These are phyloP conservation scores for Volucella bombylans DNA, from an alignment of 2,888 invertebrate genomes.

Conservation along the genomic window DNA sequence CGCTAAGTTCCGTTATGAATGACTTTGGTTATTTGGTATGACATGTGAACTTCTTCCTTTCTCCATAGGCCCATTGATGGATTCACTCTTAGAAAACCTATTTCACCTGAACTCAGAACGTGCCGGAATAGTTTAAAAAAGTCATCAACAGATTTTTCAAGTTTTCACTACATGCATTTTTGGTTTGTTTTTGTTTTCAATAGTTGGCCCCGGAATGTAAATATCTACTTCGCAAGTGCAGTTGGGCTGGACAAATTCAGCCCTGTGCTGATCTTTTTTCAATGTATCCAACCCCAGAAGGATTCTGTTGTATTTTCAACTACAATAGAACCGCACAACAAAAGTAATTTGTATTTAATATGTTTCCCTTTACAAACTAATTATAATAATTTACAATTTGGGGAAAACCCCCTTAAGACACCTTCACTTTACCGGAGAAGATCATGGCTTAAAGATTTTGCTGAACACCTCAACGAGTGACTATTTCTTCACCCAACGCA, in stretches of 20 bases:
- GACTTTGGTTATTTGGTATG: too few relatives aligned
- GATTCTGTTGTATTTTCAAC: constrained; percentile 78
- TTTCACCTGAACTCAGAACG: too few relatives aligned
- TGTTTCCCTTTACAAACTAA: neutral
- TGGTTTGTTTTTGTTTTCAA: neutral
- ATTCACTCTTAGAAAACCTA: too few relatives aligned
- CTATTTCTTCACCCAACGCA: constrained; percentile 75
- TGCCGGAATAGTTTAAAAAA: neutral
- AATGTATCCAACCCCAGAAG: constrained; percentile 68
- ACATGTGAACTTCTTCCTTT: too few relatives aligned
- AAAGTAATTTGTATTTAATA: constrained; percentile 20
- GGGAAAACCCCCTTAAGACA: constrained; percentile 33
- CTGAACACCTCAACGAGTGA: constrained; percentile 77
- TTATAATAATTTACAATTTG: neutral
- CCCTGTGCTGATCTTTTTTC: constrained; percentile 76
- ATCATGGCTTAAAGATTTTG: constrained; percentile 75
- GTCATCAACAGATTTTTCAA: neutral
- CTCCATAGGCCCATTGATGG: too few relatives aligned
- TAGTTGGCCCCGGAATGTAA: constrained; percentile 77
- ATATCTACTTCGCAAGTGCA: constrained; percentile 76
- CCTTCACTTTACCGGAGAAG: constrained; percentile 56
- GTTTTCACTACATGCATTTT: neutral
- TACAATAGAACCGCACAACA: constrained; percentile 60
- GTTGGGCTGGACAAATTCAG: constrained; percentile 62
- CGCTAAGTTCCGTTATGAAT: too few relatives aligned